A percentile compares a stretch with the other conserved stretches of the same genome.
Conservation (phyloP, 2,888 invertebrate genomes). For the Leptura quadrifasciata region DNA sequence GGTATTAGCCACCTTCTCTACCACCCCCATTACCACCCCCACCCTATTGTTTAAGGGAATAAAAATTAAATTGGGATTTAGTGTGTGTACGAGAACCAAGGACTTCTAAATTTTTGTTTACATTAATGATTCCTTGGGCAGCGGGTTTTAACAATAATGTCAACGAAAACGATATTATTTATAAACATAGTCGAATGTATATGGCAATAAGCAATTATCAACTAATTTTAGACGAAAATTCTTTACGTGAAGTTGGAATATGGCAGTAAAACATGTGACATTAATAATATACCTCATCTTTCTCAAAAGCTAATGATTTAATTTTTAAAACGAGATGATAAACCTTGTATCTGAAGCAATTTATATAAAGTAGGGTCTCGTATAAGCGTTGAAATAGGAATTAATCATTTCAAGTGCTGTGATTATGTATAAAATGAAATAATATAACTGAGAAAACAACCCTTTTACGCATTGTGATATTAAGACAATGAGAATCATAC, state of each 20-base stretch:
- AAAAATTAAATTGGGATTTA: too few species aligned
- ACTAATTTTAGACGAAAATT: not conserved
- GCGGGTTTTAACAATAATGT: too few species aligned
- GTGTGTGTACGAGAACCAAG: too few species aligned
- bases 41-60: too few species aligned
- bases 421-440: constrained; percentile 39
- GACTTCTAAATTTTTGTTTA: too few species aligned
- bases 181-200: too few species aligned
- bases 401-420: constrained; percentile 40
- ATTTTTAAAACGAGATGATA: constrained; percentile 7
- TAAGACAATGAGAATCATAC: constrained; percentile 56
- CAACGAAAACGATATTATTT: too few species aligned
- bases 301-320: not conserved
- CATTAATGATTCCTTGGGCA: too few species aligned
- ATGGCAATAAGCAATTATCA: too few species aligned
- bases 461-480: constrained; percentile 46
- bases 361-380: constrained; percentile 29
- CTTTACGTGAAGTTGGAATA: not conserved
- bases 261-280: not conserved
- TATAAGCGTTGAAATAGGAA: constrained; percentile 12
- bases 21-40: too few species aligned
- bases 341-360: constrained; percentile 8
- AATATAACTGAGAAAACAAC: constrained; percentile 27
- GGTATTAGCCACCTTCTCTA: too few species aligned
- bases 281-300: not conserved